Base-by-base conservation (phyloP, 2,888 invertebrate genomes). In the Corythucha ciliata region DNA sequence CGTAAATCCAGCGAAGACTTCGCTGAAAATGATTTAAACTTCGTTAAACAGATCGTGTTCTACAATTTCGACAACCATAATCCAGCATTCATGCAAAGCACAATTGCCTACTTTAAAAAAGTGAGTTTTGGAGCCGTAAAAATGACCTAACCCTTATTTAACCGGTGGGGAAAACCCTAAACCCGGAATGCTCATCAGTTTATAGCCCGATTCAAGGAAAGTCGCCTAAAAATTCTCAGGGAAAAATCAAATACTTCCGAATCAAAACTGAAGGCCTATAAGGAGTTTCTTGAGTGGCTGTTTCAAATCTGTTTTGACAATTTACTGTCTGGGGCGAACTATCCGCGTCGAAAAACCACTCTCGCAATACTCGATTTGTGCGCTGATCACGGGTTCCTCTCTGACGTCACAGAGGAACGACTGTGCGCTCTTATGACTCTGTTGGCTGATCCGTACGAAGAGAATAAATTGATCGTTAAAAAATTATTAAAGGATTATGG, bases 371-470 rank as follows among this genome's bases (percentile, higher is more conserved):
- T 81, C 10, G 66, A 66, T 8, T 0, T 48, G 66, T 2, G 48
- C 53, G 1, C 50, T 67, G 29, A 65, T 63, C 20, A 26, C 8
- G 1, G 65, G 62, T 2, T 16, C 36, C 40, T 26, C 45, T 44
- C 26, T 12, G n/a, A n/a, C n/a, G n/a, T n/a, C n/a, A n/a, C n/a
- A n/a, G n/a, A n/a, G n/a, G 49, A 45, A 48, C 22, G 10, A n/a
- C 52, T 32, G 18, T 18, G 29, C 26, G 33, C 41, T 8, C 61
- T 80, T n/a, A 66, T 78, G 27, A 60, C 69, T 1, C 74, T 74
- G 48, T 64, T 86, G n/a, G 70, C 74, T 22, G 89, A 90, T 64
- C 78, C 81, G 8, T 90, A 85, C 61, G 89, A 89, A 65, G 70
- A 70, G 7, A 89, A 87, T 65, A 87, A 89, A 65, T 71, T 70